phyloP scores from a whole-genome alignment of 2,797 vertebrate species.

The Malacoctenus gilli region DNA sequence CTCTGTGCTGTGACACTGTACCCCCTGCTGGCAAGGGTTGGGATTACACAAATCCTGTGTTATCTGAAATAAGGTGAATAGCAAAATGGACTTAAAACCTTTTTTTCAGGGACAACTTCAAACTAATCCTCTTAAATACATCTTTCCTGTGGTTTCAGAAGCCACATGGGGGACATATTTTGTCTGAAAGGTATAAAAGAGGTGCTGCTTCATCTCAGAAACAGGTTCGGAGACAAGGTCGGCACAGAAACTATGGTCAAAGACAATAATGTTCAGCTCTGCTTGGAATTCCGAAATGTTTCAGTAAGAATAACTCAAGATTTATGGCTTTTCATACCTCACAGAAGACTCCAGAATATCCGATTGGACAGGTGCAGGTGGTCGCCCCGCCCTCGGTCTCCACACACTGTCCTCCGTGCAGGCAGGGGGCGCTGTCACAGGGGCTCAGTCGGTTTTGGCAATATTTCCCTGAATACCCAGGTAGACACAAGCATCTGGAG shows the following conservation, averaged over 20 bases:
- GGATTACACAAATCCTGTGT: constrained; percentile 77
- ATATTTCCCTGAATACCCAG: constrained; percentile 77
- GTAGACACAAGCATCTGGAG: constrained; percentile 73
- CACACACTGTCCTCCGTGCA: constrained; percentile 80
- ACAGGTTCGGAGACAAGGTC: too few species aligned
- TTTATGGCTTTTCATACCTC: constrained; percentile 72
- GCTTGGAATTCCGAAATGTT: too few species aligned
- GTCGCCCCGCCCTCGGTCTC: constrained; percentile 54
- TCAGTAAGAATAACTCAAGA: too few species aligned
- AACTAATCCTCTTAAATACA: too few species aligned
- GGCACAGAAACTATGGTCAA: background rate
- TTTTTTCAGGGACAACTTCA: too few species aligned
- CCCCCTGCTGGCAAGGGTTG: constrained; percentile 82
- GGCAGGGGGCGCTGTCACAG: constrained; percentile 79
- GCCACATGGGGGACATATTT: too few species aligned
- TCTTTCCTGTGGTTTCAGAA: too few species aligned
- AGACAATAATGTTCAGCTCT: too few species aligned
- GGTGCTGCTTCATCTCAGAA: too few species aligned
- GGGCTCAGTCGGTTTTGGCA: constrained; percentile 70
- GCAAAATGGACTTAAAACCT: too few species aligned
- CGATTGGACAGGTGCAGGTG: constrained; percentile 75
- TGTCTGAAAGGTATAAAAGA: too few species aligned
- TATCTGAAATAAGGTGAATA: constrained; percentile 55
- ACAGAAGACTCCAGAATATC: constrained; percentile 79
- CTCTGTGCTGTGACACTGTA: constrained; percentile 71